Conservation (phyloP, 2,113 vertebrate genomes). For the Channa argus region DNA sequence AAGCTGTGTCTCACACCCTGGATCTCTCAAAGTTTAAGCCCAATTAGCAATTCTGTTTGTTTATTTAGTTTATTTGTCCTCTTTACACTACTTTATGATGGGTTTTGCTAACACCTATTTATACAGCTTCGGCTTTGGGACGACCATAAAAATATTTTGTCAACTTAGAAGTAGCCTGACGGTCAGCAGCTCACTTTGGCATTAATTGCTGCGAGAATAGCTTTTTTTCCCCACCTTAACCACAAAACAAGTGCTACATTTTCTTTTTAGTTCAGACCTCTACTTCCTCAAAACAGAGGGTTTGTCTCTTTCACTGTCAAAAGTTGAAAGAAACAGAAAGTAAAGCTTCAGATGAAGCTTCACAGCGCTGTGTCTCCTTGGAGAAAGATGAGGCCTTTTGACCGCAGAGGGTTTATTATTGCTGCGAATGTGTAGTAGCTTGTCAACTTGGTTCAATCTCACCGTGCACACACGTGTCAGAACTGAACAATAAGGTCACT, state of each 20-base stretch:
- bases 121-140: no score
- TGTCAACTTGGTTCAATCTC: conserved; percentile 44
- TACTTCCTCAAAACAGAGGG: conserved; percentile 41
- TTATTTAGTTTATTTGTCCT: no score
- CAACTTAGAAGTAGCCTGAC: no score
- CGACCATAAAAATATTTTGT: no score
- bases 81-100: no score
- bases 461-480: conserved; percentile 19
- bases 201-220: background rate
- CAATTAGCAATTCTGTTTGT: background rate
- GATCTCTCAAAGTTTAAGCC: background rate
- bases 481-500: conserved; percentile 34
- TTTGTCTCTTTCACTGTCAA: background rate
- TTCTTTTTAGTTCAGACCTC: conserved; percentile 17
- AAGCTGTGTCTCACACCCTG: background rate
- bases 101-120: no score
- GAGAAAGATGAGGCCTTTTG: conserved; percentile 5
- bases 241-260: background rate
- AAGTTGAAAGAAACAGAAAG: background rate
- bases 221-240: conserved; percentile 4
- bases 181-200: background rate
- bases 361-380: conserved; percentile 13
- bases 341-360: conserved; percentile 19
- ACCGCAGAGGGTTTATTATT: conserved; percentile 41
- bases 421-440: conserved; percentile 29